A percentile compares a stretch with the other conserved stretches of the same genome.
Conservation (phyloP, 2,797 vertebrate genomes). For the Leontocebus nigricollis region DNA sequence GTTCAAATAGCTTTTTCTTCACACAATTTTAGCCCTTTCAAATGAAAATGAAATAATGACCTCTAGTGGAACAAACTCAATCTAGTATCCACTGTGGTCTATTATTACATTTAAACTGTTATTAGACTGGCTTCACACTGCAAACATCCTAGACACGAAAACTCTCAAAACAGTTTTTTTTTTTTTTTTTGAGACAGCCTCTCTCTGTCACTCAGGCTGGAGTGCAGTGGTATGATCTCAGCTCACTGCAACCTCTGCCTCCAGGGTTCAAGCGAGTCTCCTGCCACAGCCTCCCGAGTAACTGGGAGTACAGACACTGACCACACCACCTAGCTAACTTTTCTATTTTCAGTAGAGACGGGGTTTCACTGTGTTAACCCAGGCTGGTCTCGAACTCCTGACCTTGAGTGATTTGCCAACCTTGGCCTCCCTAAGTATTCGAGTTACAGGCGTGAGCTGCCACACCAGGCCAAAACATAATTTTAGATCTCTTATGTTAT, state of each 20-base stretch:
- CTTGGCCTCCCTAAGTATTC: background rate
- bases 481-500: no score
- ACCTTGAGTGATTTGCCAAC: background rate
- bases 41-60: constrained; percentile 12
- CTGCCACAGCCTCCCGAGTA: background rate
- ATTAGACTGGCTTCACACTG: background rate
- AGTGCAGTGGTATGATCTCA: background rate
- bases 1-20: background rate
- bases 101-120: background rate
- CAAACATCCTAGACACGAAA: background rate
- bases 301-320: background rate
- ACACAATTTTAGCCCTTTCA: background rate
- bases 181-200: background rate
- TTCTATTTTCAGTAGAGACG: background rate
- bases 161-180: background rate
- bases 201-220: background rate
- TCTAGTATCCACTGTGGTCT: background rate
- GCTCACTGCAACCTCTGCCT: background rate
- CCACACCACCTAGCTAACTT: background rate
- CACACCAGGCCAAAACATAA: background rate
- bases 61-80: background rate
- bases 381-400: background rate
- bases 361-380: background rate
- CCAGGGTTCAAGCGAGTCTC: background rate
- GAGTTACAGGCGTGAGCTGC: background rate